Conservation (phyloP, 2,113 vertebrate genomes). For the Neopipo cinnamomea region DNA sequence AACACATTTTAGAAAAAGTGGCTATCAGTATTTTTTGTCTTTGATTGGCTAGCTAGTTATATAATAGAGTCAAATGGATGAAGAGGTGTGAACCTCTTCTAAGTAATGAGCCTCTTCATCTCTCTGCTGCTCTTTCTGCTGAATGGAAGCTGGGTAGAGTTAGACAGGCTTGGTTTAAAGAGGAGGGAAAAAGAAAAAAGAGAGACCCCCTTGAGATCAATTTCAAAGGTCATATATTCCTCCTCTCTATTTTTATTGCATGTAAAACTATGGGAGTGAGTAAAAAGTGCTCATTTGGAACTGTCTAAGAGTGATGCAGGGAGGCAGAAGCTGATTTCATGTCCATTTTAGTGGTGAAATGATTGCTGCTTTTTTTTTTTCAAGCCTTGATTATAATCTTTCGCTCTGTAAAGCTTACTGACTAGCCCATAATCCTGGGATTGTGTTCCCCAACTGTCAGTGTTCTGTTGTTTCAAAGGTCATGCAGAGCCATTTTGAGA, state of each 20-base stretch:
- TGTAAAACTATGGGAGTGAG: slow-evolving; percentile 15
- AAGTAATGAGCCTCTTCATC: neutral
- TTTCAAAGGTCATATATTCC: slow-evolving; percentile 34
- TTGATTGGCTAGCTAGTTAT: neutral
- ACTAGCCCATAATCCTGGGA: neutral
- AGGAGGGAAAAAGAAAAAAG: neutral
- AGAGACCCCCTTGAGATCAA: neutral
- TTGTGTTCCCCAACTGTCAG: neutral
- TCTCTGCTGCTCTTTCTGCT: neutral
- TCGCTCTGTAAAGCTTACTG: neutral
- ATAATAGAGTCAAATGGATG: neutral
- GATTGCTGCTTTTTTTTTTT: neutral
- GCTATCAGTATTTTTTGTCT: neutral
- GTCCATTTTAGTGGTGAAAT: slow-evolving; percentile 4
- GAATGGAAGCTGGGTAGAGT: neutral
- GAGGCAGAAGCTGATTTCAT: neutral
- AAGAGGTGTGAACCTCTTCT: neutral
- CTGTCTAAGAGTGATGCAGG: neutral
- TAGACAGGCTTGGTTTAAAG: neutral
- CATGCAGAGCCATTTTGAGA: neutral
- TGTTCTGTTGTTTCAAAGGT: neutral
- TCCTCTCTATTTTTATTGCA: neutral
- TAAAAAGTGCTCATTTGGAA: slow-evolving; percentile 20
- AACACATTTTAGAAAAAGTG: neutral
- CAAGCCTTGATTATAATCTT: neutral